phyloP scores from a whole-genome alignment of 2,113 vertebrate species.

The Paedocypris sp. region DNA sequence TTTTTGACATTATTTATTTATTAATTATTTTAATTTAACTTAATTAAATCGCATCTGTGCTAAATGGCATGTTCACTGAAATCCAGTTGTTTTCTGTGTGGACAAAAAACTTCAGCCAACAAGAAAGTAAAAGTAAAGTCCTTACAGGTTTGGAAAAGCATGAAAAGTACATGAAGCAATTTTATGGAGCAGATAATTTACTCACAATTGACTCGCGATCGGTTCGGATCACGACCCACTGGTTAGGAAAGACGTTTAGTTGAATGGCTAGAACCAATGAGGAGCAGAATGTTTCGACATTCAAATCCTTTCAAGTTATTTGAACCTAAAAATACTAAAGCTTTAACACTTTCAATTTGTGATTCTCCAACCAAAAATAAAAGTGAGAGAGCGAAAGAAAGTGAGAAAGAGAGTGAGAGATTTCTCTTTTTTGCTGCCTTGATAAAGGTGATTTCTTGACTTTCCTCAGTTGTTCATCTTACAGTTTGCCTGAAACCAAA shows the following conservation, averaged over 20 bases:
- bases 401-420: no score
- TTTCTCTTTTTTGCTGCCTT: conserved; percentile 1
- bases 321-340: conserved; percentile 43
- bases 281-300: conserved; percentile 50
- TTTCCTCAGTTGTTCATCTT: conserved; percentile 36
- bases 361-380: conserved; percentile 34
- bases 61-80: no score
- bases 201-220: no score
- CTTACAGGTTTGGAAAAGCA: no score
- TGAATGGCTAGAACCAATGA: conserved; percentile 49
- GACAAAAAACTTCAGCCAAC: no score
- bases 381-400: conserved; percentile 4
- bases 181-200: no score
- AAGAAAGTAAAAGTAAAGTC: no score
- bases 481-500: conserved; percentile 57
- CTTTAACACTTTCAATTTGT: conserved; percentile 47
- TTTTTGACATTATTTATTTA: no score
- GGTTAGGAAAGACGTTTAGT: conserved; percentile 43
- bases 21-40: neutral
- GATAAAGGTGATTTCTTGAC: conserved; percentile 4
- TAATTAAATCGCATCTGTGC: neutral
- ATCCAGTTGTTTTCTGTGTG: no score
- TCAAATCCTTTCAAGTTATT: conserved; percentile 31
- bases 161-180: no score
- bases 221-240: conserved; percentile 17